Conservation (phyloP, 2,113 vertebrate species). For the sheep (Ovis aries) region ARS-UI_Ramb_v3.0 NC_056054.1:262381501-262382000, state of each 20-base stretch:
- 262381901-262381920: not conserved
- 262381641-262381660: not conserved
- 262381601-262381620: not conserved
- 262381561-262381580: not conserved
- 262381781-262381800: not conserved
- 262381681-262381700: not conserved
- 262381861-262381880: not conserved
- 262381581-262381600: accelerated
- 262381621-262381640: not conserved
- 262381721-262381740: not conserved
- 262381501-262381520: no score
- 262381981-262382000: accelerated
- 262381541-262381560: not conserved
- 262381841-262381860: not conserved
- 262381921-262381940: not conserved
- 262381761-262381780: not conserved
- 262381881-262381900: not conserved
- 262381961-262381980: not conserved
- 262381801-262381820: not conserved
- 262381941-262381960: not conserved
- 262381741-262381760: not conserved
- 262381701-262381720: not conserved
- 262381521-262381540: not conserved
- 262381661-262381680: accelerated
- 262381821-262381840: not conserved